phyloP scores from a whole-genome alignment of 2,888 invertebrate species.

The Stenoptilia bipunctidactyla region DNA sequence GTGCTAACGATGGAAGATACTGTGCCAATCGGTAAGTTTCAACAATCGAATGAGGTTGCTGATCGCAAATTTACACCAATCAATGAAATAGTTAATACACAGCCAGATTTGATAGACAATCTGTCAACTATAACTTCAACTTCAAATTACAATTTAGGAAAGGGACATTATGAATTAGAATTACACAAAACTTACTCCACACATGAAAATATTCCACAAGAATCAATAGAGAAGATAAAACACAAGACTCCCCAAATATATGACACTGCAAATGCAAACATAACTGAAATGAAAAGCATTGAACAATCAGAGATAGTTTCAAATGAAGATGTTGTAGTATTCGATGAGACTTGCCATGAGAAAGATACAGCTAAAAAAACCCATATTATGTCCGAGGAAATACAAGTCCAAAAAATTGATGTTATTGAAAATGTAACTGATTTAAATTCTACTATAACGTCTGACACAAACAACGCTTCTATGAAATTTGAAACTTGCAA shows the following conservation, averaged over 20 bases:
- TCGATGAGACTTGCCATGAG: constrained; percentile 16
- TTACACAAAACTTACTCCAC: constrained; percentile 35
- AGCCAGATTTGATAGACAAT: constrained; percentile 35
- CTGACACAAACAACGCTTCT: constrained; percentile 27
- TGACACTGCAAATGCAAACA: constrained; percentile 22
- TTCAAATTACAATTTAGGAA: constrained; percentile 22
- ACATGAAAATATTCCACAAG: constrained; percentile 30
- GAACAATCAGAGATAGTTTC: constrained; percentile 30
- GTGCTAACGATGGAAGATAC: too few species aligned
- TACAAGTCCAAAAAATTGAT: constrained; percentile 27
- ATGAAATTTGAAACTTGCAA: constrained; percentile 33
- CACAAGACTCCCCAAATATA: constrained; percentile 17
- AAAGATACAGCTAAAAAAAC: constrained; percentile 30
- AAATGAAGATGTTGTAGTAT: constrained; percentile 25
- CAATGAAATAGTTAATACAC: constrained; percentile 29
- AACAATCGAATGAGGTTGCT: too few species aligned
- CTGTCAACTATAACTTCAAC: constrained; percentile 19
- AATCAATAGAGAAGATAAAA: constrained; percentile 23
- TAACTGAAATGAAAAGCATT: constrained; percentile 33
- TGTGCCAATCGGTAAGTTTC: too few species aligned
- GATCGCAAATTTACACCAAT: constrained; percentile 8
- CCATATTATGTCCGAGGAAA: constrained; percentile 30
- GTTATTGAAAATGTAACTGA: constrained; percentile 30
- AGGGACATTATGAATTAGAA: constrained; percentile 26
- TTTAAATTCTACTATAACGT: constrained; percentile 19